Evolutionary conservation across 2,797 vertebrate species (phyloP).

Genomic region (Astyanax mexicanus): DNA sequence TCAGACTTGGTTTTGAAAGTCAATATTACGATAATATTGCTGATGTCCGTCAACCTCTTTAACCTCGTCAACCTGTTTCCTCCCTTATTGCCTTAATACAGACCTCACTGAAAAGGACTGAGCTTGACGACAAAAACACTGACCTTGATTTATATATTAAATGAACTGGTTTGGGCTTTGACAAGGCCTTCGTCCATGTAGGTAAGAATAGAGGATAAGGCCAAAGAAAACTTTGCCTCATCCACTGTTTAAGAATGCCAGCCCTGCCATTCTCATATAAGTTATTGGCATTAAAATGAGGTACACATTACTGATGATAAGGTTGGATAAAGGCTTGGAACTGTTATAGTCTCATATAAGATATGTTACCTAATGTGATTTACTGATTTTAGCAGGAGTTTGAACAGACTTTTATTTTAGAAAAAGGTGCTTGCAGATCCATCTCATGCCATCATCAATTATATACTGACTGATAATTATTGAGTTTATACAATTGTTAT

Average conservation of each 20-base stretch:
- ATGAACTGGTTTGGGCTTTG: slow-evolving; percentile 65
- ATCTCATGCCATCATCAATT: background rate
- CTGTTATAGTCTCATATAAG: too few relatives aligned
- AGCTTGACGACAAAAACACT: slow-evolving; percentile 71
- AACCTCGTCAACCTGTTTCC: slow-evolving; percentile 72
- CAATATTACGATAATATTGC: slow-evolving; percentile 57
- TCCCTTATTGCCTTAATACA: slow-evolving; percentile 72
- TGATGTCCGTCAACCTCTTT: slow-evolving; percentile 63
- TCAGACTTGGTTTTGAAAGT: slow-evolving; percentile 16
- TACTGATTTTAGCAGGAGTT: too few relatives aligned
- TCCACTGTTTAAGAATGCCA: slow-evolving; percentile 46
- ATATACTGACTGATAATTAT: background rate
- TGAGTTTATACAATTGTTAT: too few relatives aligned
- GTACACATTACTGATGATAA: background rate
- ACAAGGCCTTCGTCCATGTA: slow-evolving; percentile 67
- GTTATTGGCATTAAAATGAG: background rate
- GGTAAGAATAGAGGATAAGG: slow-evolving; percentile 72
- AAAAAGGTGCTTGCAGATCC: background rate
- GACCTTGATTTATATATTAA: slow-evolving; percentile 68
- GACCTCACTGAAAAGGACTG: slow-evolving; percentile 74
- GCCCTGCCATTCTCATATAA: slow-evolving; percentile 3
- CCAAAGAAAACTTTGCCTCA: slow-evolving; percentile 65
- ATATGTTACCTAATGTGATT: too few relatives aligned
- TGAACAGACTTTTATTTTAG: background rate
- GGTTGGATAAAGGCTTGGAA: slow-evolving; percentile 55